phyloP scores from a whole-genome alignment of 35 echinoderm and acorn worm genomes.

The Nesometra sesokonis region DNA sequence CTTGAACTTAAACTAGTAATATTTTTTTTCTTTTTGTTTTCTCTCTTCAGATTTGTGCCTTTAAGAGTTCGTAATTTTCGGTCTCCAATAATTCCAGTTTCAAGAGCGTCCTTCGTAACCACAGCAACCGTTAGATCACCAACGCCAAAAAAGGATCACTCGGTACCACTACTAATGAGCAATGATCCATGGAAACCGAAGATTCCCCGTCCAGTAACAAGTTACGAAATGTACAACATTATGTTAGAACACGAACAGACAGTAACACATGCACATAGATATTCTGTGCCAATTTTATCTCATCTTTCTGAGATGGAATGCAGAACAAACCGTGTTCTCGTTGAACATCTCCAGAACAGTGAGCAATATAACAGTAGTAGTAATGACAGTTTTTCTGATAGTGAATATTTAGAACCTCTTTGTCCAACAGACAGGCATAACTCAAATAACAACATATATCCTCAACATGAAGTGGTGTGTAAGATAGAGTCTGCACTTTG shows the following conservation, averaged over 20 bases:
- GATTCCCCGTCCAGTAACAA: background rate
- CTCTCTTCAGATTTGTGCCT: background rate
- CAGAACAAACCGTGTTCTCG: background rate
- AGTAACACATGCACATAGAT: background rate
- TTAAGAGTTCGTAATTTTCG: background rate
- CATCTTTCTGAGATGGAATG: background rate
- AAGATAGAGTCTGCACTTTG: background rate
- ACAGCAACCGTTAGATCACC: background rate
- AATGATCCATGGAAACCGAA: background rate
- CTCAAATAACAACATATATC: background rate
- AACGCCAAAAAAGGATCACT: background rate
- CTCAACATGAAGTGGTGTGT: background rate
- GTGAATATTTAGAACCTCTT: background rate
- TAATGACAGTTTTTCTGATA: background rate
- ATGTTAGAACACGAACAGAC: background rate
- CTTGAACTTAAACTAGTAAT: background rate
- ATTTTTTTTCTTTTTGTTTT: background rate
- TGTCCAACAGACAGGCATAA: background rate
- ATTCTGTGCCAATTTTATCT: background rate
- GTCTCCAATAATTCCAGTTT: background rate
- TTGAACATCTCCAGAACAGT: background rate
- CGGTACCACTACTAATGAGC: background rate
- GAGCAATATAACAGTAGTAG: too few relatives aligned
- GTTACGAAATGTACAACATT: background rate
- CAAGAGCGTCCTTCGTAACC: background rate